Evolutionary conservation across 2,797 vertebrate species (phyloP).

Genomic region (Cetoscarus ocellatus): DNA sequence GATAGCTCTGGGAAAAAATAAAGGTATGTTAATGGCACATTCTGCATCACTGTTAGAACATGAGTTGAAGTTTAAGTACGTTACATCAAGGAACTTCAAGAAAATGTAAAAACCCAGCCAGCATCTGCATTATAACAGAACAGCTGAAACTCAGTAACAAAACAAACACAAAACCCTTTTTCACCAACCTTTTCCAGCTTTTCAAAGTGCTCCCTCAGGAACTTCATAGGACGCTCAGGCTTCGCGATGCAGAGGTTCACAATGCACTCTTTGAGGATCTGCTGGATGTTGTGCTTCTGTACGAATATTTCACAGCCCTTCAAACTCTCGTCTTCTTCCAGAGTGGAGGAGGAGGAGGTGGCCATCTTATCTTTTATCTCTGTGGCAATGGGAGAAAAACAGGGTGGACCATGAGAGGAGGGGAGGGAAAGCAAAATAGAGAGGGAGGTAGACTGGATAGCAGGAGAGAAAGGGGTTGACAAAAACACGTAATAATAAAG

Average conservation of each 20-base stretch:
- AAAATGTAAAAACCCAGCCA: no score
- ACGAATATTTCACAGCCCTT: constrained; percentile 96
- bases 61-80: no score
- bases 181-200: constrained; percentile 96
- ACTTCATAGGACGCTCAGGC: constrained; percentile 96
- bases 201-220: constrained; percentile 97
- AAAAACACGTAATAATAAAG: constrained; percentile 30
- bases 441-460: constrained; percentile 14
- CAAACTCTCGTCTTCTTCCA: constrained; percentile 95
- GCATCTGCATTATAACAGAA: no score
- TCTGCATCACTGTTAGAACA: background rate
- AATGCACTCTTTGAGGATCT: constrained; percentile 97
- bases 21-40: background rate
- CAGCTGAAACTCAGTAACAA: constrained; percentile 10
- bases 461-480: constrained; percentile 4
- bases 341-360: constrained; percentile 87
- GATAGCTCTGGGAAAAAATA: constrained; percentile 6
- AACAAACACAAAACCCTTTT: constrained; percentile 30
- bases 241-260: constrained; percentile 96
- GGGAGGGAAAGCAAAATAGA: constrained; percentile 48
- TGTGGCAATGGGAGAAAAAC: constrained; percentile 74
- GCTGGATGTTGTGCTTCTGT: constrained; percentile 96
- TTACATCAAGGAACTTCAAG: no score
- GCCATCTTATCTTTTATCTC: constrained; percentile 93
- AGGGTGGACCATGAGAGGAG: constrained; percentile 72